These are phyloP conservation scores for Phyllostomus hastatus DNA, from an alignment of 2,113 vertebrate genomes.

Conservation along the genomic window DNA sequence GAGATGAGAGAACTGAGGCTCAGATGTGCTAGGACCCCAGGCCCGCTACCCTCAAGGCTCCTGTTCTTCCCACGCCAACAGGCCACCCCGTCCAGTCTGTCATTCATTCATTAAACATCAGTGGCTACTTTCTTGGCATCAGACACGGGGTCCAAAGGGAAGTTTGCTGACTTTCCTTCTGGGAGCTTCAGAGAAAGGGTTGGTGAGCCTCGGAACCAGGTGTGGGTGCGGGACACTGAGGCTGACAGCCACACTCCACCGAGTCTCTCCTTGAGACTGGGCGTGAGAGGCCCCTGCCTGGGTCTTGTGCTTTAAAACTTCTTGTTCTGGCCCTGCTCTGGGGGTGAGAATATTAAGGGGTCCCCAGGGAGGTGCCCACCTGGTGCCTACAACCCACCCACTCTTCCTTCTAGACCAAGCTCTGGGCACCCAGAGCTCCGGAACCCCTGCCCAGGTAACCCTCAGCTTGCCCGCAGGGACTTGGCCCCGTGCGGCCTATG, in stretches of 20 bases:
- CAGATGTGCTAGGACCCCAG: not conserved
- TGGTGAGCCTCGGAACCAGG: not conserved
- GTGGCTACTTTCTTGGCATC: not conserved
- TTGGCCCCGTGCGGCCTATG: not conserved
- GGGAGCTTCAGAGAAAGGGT: not conserved
- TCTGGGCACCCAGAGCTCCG: not conserved
- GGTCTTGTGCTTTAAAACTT: not conserved
- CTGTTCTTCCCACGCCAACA: not conserved
- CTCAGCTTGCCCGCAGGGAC: not conserved
- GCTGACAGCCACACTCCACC: not conserved
- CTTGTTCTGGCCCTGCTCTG: not conserved
- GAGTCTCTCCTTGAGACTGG: not conserved
- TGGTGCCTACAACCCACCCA: not conserved
- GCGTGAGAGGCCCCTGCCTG: not conserved
- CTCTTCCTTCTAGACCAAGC: not conserved
- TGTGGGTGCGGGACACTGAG: rapidly evolving
- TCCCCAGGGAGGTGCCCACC: not conserved
- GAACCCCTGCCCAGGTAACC: not conserved
- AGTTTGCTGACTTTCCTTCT: not conserved
- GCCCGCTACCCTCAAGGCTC: not conserved
- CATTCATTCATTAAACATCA: not conserved
- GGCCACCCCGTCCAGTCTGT: not conserved
- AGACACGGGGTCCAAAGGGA: not conserved
- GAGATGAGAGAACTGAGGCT: not conserved
- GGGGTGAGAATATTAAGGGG: not conserved